Evolutionary conservation across 2,797 vertebrate genomes (phyloP).

Genomic region (Lagocephalus sceleratus): DNA sequence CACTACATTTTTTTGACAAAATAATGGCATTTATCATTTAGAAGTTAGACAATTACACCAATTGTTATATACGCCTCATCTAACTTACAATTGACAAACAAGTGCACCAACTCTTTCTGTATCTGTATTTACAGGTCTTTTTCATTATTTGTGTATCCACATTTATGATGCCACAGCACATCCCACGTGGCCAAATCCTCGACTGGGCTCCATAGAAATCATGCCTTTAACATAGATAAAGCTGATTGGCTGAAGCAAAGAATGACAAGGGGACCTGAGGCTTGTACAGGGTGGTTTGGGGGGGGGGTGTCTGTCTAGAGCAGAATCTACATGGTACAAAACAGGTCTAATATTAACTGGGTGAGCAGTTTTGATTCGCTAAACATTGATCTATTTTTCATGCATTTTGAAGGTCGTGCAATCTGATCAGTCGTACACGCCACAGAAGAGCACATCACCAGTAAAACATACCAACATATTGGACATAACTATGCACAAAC

Average conservation of each 20-base stretch:
- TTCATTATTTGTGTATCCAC: conserved; percentile 4
- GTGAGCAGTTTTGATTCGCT: conserved; percentile 29
- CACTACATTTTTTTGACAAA: too few relatives aligned
- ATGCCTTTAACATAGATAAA: conserved; percentile 50
- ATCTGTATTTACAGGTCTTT: conserved; percentile 11
- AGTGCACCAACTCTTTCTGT: too few relatives aligned
- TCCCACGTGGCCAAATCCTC: conserved; percentile 52
- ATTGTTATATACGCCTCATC: too few relatives aligned
- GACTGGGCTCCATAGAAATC: conserved; percentile 60
- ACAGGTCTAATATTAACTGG: conserved; percentile 39
- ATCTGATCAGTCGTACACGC: background rate
- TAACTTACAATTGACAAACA: too few relatives aligned
- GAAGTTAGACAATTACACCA: too few relatives aligned
- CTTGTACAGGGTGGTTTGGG: background rate
- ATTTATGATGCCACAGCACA: conserved; percentile 23
- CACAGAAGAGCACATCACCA: conserved; percentile 11
- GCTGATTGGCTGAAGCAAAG: conserved; percentile 48
- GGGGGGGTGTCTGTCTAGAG: conserved; percentile 29
- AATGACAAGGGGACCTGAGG: conserved; percentile 28
- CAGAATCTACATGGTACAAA: conserved; percentile 59
- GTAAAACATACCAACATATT: conserved; percentile 14
- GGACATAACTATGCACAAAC: background rate
- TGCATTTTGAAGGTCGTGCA: conserved; percentile 27
- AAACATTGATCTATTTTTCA: conserved; percentile 39
- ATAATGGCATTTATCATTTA: too few relatives aligned